These are phyloP conservation scores for Halichondria panicea DNA, from an alignment of 37 sponge, comb jelly and placozoan genomes.

Conservation along the genomic window DNA sequence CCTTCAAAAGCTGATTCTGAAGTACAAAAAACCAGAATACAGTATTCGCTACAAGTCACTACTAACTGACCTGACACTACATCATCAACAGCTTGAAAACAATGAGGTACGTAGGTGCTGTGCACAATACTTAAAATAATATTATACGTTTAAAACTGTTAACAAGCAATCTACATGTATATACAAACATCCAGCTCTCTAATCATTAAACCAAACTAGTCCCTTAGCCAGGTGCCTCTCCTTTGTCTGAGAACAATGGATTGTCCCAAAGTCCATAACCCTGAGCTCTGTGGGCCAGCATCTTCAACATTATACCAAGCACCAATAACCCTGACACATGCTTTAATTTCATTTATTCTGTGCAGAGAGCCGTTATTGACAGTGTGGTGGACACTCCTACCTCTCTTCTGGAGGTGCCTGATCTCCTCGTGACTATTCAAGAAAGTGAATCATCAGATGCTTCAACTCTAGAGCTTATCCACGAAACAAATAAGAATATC, in stretches of 20 bases:
- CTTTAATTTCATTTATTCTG: too few relatives aligned
- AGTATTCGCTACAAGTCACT: constrained; percentile 31
- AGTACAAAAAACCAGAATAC: constrained; percentile 31
- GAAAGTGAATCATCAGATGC: constrained; percentile 11
- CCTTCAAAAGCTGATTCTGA: constrained; percentile 32
- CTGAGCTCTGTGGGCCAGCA: too few relatives aligned
- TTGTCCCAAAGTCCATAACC: too few relatives aligned
- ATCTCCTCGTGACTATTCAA: not conserved
- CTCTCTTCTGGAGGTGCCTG: not conserved
- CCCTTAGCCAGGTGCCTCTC: too few relatives aligned
- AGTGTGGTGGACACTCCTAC: not conserved
- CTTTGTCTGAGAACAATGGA: too few relatives aligned
- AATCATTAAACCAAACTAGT: too few relatives aligned
- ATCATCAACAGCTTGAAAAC: constrained; percentile 40
- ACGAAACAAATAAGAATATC: constrained; percentile 41
- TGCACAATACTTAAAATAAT: not conserved
- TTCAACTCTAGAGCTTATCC: constrained; percentile 25
- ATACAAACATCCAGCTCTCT: too few relatives aligned
- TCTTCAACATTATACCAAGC: too few relatives aligned
- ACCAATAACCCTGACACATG: too few relatives aligned
- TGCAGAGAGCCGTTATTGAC: not conserved
- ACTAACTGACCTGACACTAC: constrained; percentile 48
- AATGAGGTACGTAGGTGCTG: constrained; percentile 18
- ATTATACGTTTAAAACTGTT: not conserved
- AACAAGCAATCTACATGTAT: too few relatives aligned